Conservation (phyloP, 2,888 invertebrate species). For the Bombyx huttoni region DNA sequence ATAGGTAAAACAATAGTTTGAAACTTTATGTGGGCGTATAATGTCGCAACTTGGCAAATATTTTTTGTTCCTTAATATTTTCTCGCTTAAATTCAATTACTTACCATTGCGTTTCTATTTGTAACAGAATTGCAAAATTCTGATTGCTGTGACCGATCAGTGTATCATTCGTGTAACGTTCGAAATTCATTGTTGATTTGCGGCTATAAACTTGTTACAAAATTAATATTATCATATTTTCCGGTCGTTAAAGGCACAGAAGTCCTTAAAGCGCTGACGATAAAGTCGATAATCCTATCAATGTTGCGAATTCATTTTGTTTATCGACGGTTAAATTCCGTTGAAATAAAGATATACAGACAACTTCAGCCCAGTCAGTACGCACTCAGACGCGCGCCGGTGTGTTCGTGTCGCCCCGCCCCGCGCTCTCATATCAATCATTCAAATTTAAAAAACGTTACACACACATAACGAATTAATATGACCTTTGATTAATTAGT, state of each 20-base stretch:
- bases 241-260: background rate
- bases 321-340: background rate
- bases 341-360: slow-evolving; percentile 4
- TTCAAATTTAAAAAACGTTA: slow-evolving; percentile 11
- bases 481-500: background rate
- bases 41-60: background rate
- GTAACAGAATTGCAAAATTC: background rate
- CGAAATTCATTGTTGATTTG: slow-evolving; percentile 6
- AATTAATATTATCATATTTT: background rate
- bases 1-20: too few species aligned
- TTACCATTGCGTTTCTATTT: background rate
- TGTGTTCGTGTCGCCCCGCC: slow-evolving; percentile 10
- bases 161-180: slow-evolving; percentile 6
- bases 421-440: slow-evolving; percentile 5
- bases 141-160: background rate
- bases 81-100: background rate
- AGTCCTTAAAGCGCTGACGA: background rate
- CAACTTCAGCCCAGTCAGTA: slow-evolving; percentile 20
- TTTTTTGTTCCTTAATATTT: background rate
- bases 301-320: background rate
- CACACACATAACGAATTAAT: background rate
- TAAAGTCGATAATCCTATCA: background rate
- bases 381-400: slow-evolving; percentile 13
- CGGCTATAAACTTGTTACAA: slow-evolving; percentile 7
- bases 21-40: too few species aligned